A percentile compares a stretch with the other conserved stretches of the same genome.
Conservation (phyloP, 2,888 invertebrate genomes). For the Schizaphis graminum region DNA sequence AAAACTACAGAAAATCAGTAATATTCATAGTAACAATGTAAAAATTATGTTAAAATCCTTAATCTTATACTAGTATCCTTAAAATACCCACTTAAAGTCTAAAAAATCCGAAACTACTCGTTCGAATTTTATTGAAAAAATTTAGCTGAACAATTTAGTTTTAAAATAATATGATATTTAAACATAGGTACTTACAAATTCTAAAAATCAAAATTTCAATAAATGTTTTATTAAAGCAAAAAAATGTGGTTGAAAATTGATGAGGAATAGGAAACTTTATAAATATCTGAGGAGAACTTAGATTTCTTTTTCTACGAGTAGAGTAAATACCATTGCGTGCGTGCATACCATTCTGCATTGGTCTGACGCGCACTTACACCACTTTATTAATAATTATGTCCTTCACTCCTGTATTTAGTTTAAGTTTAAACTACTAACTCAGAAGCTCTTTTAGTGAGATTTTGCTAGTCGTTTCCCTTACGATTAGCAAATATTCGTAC, state of each 20-base stretch:
- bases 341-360: not conserved
- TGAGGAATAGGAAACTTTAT: not conserved
- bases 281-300: not conserved
- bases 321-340: not conserved
- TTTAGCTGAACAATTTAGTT: too few relatives aligned
- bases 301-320: not conserved
- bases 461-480: not conserved
- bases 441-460: not conserved
- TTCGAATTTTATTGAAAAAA: too few relatives aligned
- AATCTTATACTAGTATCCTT: not conserved
- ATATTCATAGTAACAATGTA: not conserved
- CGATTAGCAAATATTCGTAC: not conserved
- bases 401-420: too few relatives aligned
- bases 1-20: not conserved
- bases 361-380: not conserved
- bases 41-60: too few relatives aligned
- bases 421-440: not conserved
- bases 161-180: too few relatives aligned
- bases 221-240: too few relatives aligned
- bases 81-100: too few relatives aligned
- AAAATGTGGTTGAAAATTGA: not conserved
- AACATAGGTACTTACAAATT: too few relatives aligned
- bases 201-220: not conserved
- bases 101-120: too few relatives aligned
- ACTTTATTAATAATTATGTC: not conserved